Evolutionary conservation across 2,888 invertebrate genomes (phyloP), one percentile per base, ranked within the genome.

Genomic region (Steromphala cineraria): DNA sequence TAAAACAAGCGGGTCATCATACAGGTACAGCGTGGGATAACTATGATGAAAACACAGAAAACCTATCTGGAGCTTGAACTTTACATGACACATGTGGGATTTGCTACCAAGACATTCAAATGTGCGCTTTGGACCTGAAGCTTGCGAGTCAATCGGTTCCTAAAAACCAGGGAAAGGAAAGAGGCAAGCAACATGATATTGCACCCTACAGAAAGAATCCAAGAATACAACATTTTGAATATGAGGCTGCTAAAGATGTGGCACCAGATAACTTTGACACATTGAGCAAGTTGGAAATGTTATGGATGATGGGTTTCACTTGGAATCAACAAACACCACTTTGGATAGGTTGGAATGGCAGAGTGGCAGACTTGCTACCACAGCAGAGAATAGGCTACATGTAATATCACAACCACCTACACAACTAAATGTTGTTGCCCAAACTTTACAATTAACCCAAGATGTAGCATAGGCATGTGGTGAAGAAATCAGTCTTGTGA

Each of bases 21-120:
- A 83, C 80, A 21, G 74, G 82, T 4, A 28, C 80, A n/a, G 85
- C 85, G 0, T 81, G 78, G 78, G 82, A 85, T 24, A 84, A 82
- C 55, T 84, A 83, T 77, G 83, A 83, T 79, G 83, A 83, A 53
- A 75, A 79, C 53, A 78, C 55, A 10, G 82, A 84, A 67, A 83
- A 83, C 21, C 75, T 84, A 17, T 81, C 83, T 17, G 83, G 83
- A 10, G n/a, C 52, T 3, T 80, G 78, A 17, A 84, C 84, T 2
- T 67, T 84, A 15, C 83, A 83, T 78, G 81, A 82, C 76, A 84
- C 83, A 40, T 75, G 80, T 40, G 82, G 84, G 0, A 84, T 84
- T 8, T 81, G 79, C 31, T 84, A 81, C 67, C 84, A 84, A 31
- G 31, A 53, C 46, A 81, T 36, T 13, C 2, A 36, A 7, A 36